A percentile compares a stretch with the other conserved stretches of the same genome.
Evolutionary conservation across 2,888 invertebrate species (phyloP).

Genomic region (Leptogaster cylindrica): DNA sequence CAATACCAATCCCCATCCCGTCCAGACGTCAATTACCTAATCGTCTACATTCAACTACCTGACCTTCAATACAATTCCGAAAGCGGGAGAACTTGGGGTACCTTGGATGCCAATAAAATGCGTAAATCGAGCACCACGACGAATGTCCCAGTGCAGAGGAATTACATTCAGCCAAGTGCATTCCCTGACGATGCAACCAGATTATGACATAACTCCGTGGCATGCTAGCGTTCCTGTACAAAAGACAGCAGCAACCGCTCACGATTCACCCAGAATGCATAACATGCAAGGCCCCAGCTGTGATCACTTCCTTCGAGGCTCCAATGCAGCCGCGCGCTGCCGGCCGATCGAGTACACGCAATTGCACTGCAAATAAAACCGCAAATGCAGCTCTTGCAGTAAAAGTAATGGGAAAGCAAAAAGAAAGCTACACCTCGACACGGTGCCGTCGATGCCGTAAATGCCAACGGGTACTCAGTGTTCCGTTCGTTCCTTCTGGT

Average conservation of each 20-base stretch:
- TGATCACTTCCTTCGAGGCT: neutral
- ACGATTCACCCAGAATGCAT: slow-evolving; percentile 24
- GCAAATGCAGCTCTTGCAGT: neutral
- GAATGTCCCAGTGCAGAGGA: neutral
- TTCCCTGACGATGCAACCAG: slow-evolving; percentile 34
- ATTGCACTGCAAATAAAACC: neutral
- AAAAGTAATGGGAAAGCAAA: slow-evolving; percentile 29
- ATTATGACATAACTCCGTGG: slow-evolving; percentile 27
- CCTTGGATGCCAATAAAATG: slow-evolving; percentile 12
- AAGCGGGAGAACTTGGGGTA: slow-evolving; percentile 1
- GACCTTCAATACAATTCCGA: slow-evolving; percentile 33
- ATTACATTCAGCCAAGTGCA: slow-evolving; percentile 29
- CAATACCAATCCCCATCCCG: neutral
- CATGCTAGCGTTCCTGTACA: neutral
- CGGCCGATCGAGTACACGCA: neutral
- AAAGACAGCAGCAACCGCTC: neutral
- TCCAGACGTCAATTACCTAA: slow-evolving; percentile 36
- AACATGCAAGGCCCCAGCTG: slow-evolving; percentile 13
- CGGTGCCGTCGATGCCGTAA: slow-evolving; percentile 3
- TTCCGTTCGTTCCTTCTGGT: slow-evolving; percentile 33
- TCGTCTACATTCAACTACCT: slow-evolving; percentile 33
- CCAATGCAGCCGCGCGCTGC: neutral
- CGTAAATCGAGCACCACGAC: neutral
- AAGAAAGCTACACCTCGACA: neutral
- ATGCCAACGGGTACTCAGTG: slow-evolving; percentile 35